A percentile compares a stretch with the other conserved stretches of the same genome.
Conservation (phyloP, 2,797 vertebrate species). For the Champsocephalus esox region DNA sequence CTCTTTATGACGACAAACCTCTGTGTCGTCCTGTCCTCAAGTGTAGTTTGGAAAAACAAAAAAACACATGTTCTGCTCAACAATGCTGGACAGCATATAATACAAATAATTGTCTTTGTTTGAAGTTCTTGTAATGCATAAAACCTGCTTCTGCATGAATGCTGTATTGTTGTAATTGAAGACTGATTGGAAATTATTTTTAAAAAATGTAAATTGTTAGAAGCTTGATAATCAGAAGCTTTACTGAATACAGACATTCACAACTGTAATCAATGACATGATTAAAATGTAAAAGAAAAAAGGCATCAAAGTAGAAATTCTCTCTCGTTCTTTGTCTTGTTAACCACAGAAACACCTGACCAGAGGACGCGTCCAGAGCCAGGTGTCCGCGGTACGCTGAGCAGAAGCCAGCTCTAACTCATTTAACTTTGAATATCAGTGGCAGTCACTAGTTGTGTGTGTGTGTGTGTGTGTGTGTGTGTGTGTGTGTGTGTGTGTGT, state of each 20-base stretch:
- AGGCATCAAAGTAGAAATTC: conserved; percentile 1
- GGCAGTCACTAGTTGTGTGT: conserved; percentile 16
- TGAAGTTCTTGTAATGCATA: background rate
- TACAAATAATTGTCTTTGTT: background rate
- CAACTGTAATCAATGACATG: background rate
- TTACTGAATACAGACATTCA: background rate
- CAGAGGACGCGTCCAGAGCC: conserved; percentile 30
- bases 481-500: background rate
- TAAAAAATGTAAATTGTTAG: background rate
- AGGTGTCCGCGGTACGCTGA: conserved; percentile 47
- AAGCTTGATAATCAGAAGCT: background rate
- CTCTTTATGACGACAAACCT: background rate
- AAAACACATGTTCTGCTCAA: background rate
- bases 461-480: background rate
- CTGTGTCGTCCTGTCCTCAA: background rate
- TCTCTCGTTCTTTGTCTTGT: background rate
- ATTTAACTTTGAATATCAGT: conserved; percentile 11
- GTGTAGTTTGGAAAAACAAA: background rate
- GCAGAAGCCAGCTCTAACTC: conserved; percentile 34
- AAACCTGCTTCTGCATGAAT: background rate
- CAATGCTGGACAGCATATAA: too few relatives aligned
- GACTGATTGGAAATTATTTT: background rate
- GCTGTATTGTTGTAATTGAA: background rate
- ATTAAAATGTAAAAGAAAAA: conserved; percentile 6
- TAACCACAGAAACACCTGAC: conserved; percentile 27